Evolutionary conservation across 2,888 invertebrate species (phyloP).

Genomic region (Brenthis ino): DNA sequence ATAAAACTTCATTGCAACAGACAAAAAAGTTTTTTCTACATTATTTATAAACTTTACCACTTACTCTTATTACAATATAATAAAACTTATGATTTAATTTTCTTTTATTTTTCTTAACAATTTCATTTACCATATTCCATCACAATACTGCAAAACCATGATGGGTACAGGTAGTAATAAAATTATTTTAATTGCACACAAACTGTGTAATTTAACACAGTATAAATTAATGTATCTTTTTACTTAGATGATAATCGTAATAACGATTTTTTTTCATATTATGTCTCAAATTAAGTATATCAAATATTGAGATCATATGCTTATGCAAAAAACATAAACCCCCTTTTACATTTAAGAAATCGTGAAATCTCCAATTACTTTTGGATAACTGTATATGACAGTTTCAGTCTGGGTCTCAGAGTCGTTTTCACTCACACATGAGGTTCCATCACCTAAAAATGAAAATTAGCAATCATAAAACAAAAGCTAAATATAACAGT

Average conservation of each 20-base stretch:
- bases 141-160: too few species aligned
- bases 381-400: slow-evolving; percentile 68
- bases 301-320: too few species aligned
- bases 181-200: too few species aligned
- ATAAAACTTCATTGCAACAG: slow-evolving; percentile 10
- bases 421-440: slow-evolving; percentile 58
- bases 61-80: not conserved
- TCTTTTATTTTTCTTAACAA: not conserved
- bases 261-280: too few species aligned
- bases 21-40: slow-evolving; percentile 7
- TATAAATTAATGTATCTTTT: too few species aligned
- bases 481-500: too few species aligned
- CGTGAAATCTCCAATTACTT: slow-evolving; percentile 59
- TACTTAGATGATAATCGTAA: too few species aligned
- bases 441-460: slow-evolving; percentile 47
- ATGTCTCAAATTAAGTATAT: too few species aligned
- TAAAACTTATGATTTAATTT: slow-evolving; percentile 7
- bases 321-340: too few species aligned
- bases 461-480: too few species aligned
- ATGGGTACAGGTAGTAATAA: too few species aligned
- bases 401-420: slow-evolving; percentile 58
- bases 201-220: too few species aligned
- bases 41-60: not conserved
- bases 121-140: not conserved
- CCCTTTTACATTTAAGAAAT: slow-evolving; percentile 27